Base-by-base conservation (phyloP, 2,888 invertebrate species). In the Tiliacea citrago region DNA sequence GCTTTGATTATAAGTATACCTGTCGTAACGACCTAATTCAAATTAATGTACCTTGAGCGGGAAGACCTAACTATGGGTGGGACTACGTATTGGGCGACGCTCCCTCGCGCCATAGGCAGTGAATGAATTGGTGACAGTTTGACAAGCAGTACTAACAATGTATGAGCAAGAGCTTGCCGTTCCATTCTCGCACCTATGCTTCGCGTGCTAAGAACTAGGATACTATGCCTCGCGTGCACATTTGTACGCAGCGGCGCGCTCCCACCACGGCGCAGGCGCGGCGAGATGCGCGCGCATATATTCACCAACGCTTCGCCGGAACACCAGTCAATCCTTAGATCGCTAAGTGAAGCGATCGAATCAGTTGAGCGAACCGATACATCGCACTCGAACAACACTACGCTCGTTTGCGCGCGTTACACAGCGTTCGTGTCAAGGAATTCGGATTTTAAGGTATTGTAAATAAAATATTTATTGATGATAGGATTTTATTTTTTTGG, bases 231-330 rank as follows among this genome's bases (percentile, higher is more conserved):
- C 12, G 51, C 66, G 67, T 73, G 47, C 63, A 75, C 66, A 63
- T 79, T 79, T 70, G 82, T 86, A 89, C 86, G 88, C 88, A 88
- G 87, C 83, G 83, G 79, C 79, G 82, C 83, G 88, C 93, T 93
- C 94, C 94, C 95, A 91, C 93, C 94, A 93, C 92, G 29, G 86
- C 95, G 94, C 94, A 94, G 62, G 92, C 94, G 95, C 93, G 92
- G 83, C 83, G 91, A 90, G 93, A 92, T 95, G 96, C 96, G 96
- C 94, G 94, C 96, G 95, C 95, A 95, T 96, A 96, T 91, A 96
- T 94, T 91, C 93, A 90, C 91, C 91, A 87, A 85, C 94, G 86
- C 92, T 90, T 85, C 90, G 91, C 85, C 87, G 90, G 90, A 91
- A 86, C 90, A 91, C 89, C 95, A 96, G 96, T 96, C 95, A 93